Percentiles rank a stretch among this genome's conserved stretches.
Conservation (phyloP, 2,888 invertebrate genomes). For the Lepas anatifera region DNA sequence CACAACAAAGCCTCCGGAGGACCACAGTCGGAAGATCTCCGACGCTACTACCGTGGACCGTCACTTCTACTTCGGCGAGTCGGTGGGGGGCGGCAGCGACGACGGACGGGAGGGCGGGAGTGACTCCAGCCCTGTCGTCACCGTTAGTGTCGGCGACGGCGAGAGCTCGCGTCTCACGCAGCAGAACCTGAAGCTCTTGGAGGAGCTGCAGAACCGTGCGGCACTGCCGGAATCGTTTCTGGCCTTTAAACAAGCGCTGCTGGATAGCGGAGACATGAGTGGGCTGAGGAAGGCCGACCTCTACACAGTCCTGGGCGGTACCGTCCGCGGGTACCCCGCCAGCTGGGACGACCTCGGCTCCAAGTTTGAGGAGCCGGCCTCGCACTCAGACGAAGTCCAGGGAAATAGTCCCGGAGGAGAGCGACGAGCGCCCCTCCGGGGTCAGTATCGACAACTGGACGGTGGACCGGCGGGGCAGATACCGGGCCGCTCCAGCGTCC, state of each 20-base stretch:
- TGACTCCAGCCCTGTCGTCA: not conserved
- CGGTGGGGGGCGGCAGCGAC: too few relatives aligned
- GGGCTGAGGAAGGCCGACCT: not conserved
- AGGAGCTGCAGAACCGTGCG: not conserved
- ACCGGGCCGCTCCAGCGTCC: too few relatives aligned
- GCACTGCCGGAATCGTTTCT: not conserved
- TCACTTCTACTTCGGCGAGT: constrained; percentile 1
- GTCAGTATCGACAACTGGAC: not conserved
- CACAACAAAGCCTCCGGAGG: too few relatives aligned
- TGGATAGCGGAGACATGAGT: not conserved
- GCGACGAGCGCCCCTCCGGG: not conserved
- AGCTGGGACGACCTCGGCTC: not conserved
- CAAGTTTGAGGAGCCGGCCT: not conserved
- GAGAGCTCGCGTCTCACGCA: not conserved
- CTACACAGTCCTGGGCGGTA: not conserved
- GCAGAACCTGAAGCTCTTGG: not conserved
- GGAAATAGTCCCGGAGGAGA: too few relatives aligned
- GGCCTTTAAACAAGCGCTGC: not conserved
- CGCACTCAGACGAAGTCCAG: not conserved
- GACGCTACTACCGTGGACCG: not conserved
- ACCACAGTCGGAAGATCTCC: not conserved
- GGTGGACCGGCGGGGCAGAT: not conserved
- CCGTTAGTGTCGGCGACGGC: too few relatives aligned
- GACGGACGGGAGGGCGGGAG: not conserved
- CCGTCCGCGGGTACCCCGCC: not conserved